These are phyloP conservation scores for Porites rus DNA, from an alignment of 92 coral and sea anemone genomes.

Conservation along the genomic window DNA sequence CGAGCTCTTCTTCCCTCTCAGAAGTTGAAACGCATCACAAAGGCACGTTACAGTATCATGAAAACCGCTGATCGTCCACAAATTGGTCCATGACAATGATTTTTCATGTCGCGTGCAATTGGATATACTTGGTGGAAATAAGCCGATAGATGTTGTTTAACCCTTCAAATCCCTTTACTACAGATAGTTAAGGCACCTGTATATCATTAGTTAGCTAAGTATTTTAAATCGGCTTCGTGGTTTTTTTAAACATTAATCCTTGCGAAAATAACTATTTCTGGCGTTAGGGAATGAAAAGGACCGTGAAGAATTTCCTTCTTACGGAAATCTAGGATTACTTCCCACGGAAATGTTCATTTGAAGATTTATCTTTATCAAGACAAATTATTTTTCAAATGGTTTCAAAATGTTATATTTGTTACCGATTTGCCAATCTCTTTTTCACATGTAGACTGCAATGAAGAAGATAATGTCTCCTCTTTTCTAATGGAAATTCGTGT, in stretches of 20 bases:
- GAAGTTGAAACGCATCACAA: neutral
- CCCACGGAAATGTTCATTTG: neutral
- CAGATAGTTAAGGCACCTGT: constrained; percentile 18
- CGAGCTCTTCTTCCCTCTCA: neutral
- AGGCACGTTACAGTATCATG: neutral
- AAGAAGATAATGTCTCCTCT: too few species aligned
- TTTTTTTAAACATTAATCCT: neutral
- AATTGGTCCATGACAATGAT: neutral
- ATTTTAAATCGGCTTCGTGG: constrained; percentile 15
- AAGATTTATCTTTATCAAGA: neutral
- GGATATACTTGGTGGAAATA: neutral
- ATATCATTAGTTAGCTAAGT: constrained; percentile 1
- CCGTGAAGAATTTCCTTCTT: constrained; percentile 26
- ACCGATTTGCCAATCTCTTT: too few species aligned
- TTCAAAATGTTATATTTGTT: neutral
- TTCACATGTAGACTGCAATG: too few species aligned
- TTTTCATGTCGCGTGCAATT: neutral
- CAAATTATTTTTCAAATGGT: neutral
- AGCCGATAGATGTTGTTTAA: constrained; percentile 8
- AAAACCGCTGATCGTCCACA: neutral
- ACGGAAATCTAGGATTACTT: constrained; percentile 39
- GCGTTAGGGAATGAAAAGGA: neutral
- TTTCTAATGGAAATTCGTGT: too few species aligned
- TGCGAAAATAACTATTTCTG: neutral
- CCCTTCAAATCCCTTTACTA: neutral